Evolutionary conservation across 2,888 invertebrate species (phyloP), one percentile per base, ranked within the genome.

Genomic region (Cerastis leucographa): DNA sequence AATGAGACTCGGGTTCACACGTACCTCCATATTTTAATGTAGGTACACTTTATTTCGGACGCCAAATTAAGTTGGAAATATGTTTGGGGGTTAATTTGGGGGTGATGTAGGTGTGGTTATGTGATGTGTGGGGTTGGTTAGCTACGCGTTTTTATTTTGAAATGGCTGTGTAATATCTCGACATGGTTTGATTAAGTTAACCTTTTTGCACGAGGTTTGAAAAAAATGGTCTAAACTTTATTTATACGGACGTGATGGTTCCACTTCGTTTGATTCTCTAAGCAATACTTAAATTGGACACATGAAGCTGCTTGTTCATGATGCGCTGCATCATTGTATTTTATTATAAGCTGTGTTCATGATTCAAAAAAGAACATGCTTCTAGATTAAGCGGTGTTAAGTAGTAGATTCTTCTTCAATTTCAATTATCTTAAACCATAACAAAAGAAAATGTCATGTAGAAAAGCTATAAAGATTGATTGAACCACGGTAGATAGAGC

Each of bases 1-100:
- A 80, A 51, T 22, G 19, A 54, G 62, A 22, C 69, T 40, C n/a
- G 64, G 14, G 64, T 54, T 75, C 71, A 64, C 74, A 83, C 76
- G 84, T 81, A 73, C 64, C 75, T 68, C 69, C 68, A 74, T 69
- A 81, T 70, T 71, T 85, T 74, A 77, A 85, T 83, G 75, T 73
- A 66, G 62, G 1, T 44, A 65, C 74, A 80, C 76, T 80, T 80
- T 83, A 83, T 77, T 85, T 68, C n/a, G 74, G 70, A 76, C 71
- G 74, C 74, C 66, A 76, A 81, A 85, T 85, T 85, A 85, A 85
- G 76, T 84, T 79, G 54, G 49, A 70, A 85, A 85, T 79, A 78
- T 81, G 72, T 85, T 85, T 73, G 17, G 71, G 68, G 74, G 71
- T 82, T 85, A 59, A 76, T 83, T 82, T 69, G 9, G 66, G 66